A percentile compares a stretch with the other conserved stretches of the same genome.
phyloP scores from a whole-genome alignment of 2,113 vertebrate species.

The Tetrax tetrax region DNA sequence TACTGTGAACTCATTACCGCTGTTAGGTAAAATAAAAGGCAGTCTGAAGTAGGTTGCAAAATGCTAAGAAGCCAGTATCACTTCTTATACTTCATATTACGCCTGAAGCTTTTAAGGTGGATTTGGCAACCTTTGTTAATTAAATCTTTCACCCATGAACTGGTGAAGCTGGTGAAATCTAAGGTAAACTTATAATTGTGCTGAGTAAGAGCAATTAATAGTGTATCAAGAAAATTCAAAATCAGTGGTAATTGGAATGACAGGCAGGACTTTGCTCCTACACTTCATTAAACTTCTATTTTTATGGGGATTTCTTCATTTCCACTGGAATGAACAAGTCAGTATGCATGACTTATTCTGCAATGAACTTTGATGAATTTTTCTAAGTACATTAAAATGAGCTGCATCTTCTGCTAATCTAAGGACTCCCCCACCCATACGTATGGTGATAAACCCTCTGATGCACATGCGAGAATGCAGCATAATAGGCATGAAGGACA shows the following conservation, averaged over 20 bases:
- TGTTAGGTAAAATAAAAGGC: conserved; percentile 29
- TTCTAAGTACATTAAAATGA: conserved; percentile 82
- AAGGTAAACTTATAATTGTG: conserved; percentile 72
- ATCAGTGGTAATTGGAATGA: conserved; percentile 76
- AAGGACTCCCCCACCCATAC: conserved; percentile 22
- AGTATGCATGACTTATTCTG: conserved; percentile 79
- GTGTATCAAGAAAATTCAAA: conserved; percentile 65
- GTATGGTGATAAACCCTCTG: conserved; percentile 71
- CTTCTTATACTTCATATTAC: not conserved
- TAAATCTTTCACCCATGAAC: conserved; percentile 2
- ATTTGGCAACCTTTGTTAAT: conserved; percentile 13
- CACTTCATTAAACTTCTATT: conserved; percentile 83
- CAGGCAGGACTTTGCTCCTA: conserved; percentile 74
- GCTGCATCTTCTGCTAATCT: conserved; percentile 77
- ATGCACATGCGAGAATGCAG: conserved; percentile 71
- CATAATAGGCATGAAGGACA: conserved; percentile 77
- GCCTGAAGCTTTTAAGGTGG: conserved; percentile 9
- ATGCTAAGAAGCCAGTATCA: not conserved
- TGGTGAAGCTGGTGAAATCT: conserved; percentile 27
- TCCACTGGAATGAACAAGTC: conserved; percentile 81
- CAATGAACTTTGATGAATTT: conserved; percentile 84
- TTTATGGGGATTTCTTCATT: conserved; percentile 83
- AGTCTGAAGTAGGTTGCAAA: conserved; percentile 28
- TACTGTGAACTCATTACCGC: not conserved
- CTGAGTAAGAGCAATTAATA: conserved; percentile 75